phyloP scores from a whole-genome alignment of 2,888 invertebrate genomes.

The Pseudeuparius sepicola region DNA sequence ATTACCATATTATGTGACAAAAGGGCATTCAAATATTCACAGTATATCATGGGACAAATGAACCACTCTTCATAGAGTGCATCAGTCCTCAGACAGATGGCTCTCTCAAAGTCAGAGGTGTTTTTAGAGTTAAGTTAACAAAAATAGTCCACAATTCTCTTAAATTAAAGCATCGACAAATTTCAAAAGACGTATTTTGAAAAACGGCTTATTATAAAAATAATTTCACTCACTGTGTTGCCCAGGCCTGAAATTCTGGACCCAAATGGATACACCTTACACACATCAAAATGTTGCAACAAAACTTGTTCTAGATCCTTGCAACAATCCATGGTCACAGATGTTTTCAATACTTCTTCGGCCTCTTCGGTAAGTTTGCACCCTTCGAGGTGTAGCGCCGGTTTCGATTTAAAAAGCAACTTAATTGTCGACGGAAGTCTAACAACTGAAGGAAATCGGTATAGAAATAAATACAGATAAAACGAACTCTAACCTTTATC shows the following conservation, averaged over 20 bases:
- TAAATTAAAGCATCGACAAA: no score
- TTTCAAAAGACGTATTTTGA: no score
- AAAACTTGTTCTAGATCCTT: constrained; percentile 29
- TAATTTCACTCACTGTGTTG: constrained; percentile 28
- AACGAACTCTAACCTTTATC: constrained; percentile 16
- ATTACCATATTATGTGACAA: no score
- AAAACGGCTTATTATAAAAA: background rate
- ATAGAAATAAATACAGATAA: constrained; percentile 4
- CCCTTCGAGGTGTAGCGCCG: constrained; percentile 22
- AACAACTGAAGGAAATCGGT: constrained; percentile 21
- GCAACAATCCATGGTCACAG: constrained; percentile 28
- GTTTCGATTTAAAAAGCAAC: constrained; percentile 25
- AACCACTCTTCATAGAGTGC: no score
- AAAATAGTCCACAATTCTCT: no score
- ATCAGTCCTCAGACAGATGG: no score
- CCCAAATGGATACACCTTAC: constrained; percentile 48
- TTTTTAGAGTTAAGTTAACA: no score
- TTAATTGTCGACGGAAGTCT: constrained; percentile 26
- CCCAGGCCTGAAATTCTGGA: constrained; percentile 48
- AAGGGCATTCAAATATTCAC: no score
- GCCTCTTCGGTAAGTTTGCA: constrained; percentile 26
- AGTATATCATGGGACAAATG: no score
- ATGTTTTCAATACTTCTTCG: constrained; percentile 24
- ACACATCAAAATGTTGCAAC: constrained; percentile 25
- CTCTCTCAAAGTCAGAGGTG: no score